Base-by-base conservation (phyloP, 2,888 invertebrate genomes). In the Arge pagana region DNA sequence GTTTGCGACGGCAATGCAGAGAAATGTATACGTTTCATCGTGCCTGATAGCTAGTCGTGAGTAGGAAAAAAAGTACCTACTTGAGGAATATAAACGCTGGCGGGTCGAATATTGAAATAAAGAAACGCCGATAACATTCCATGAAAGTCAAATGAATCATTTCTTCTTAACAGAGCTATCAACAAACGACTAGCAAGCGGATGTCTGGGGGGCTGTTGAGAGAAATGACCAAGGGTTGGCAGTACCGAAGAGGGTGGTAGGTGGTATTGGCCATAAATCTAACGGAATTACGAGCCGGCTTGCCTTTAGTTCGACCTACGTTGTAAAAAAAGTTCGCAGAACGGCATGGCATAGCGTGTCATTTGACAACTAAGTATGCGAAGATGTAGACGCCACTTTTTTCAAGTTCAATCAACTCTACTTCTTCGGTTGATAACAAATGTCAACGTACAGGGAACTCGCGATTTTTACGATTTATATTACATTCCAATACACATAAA, bases 131-230 rank as follows among this genome's bases (percentile, higher is more conserved):
- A 45, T 45, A 45, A 24, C 16, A 19, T 19, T 21, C 36, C 23
- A 31, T 31, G 48, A 52, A 37, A 48, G 45, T 52, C 48, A 43
- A 48, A 52, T 52, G 31, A 48, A 52, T 52, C 21, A 39, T 52
- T 52, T 52, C 36, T 31, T 24, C 21, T n/a, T 48, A 39, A 48
- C 52, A 28, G 35, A 43, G 50, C 42, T 43, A 50, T 50, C 50
- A 50, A 43, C 50, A 35, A 28, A 36, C 15, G 18, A 23, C 23
- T 33, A 45, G 10, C 37, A 8, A 10, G 8, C 19, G 16, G 35
- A 45, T 45, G 10, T 35, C 45, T 45, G 15, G 4, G 33, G 23
- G 33, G 21, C 8, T 23, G n/a, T 33, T 23, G 21, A 33, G 16
- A 35, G 8, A 23, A 15, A 23, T 21, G 16, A 11, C 31, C 31